Base-by-base conservation (phyloP, 1,140 invertebrate genomes). In the Melipona quadrifasciata region DNA sequence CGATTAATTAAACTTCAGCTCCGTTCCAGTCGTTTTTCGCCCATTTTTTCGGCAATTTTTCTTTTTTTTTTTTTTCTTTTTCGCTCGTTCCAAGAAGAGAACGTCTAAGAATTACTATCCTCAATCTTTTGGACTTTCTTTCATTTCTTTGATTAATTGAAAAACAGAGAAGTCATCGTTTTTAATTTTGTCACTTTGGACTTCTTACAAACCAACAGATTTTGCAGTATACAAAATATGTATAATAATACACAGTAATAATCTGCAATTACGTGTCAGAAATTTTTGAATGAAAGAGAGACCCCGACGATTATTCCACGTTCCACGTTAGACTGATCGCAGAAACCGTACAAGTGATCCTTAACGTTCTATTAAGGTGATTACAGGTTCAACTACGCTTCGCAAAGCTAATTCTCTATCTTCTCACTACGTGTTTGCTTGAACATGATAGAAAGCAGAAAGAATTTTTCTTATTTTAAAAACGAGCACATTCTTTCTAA, bases 21-120 rank as follows among this genome's bases (percentile, higher is more conserved):
- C 79, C 84, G 75, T 88, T 86, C 77, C 87, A 89, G 87, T 74
- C 21, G 79, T 47, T 34, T 21, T 34, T 67, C 27, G 27, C 39
- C 39, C 6, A 67, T 11, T 65, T 65, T 27, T 65, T 39, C 39
- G 16, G 17, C 17, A 67, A 67, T 67, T 67, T 21, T 67, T 17
- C 31, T 47, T 47, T 8, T 6, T 39, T 6, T 6, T 6, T 5
- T 39, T 39, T 39, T 39, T 4, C 5, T 39, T 39, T 39, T 39
- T 39, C 39, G 39, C 39, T 47, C 39, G 39, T 47, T 47, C 39
- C 39, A 47, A 8, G 39, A 47, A 47, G 39, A 47, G 39, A 47
- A 47, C 39, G 39, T 39, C 39, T n/a, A n/a, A n/a, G 39, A 8
- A 39, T 6, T 47, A 47, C 8, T 47, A 47, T 47, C 39, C 39